Percentiles rank a stretch among this genome's conserved stretches.
These are phyloP conservation scores for Phylloscopus collybita DNA, from an alignment of 2,797 vertebrate species.

Conservation along the genomic window DNA sequence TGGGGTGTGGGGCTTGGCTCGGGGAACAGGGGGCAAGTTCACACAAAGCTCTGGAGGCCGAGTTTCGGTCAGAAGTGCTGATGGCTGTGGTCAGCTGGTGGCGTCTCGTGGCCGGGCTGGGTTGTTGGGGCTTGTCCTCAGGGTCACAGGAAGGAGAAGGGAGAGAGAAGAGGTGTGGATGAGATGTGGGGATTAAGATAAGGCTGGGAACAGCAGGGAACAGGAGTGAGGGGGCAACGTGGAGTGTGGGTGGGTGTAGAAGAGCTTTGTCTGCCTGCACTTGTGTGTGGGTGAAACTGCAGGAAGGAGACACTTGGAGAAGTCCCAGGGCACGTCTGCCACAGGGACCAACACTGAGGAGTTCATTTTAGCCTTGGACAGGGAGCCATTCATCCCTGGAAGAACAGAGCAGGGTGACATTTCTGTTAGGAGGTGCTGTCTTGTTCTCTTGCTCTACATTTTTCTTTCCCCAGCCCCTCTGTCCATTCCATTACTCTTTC, in stretches of 20 bases:
- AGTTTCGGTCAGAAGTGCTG: conserved; percentile 42
- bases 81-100: conserved; percentile 45
- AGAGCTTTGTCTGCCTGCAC: background rate
- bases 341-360: background rate
- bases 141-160: conserved; percentile 9
- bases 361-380: background rate
- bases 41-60: conserved; percentile 39
- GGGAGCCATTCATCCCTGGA: background rate
- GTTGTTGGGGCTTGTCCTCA: conserved; percentile 43
- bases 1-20: conserved; percentile 43
- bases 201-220: background rate
- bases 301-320: background rate
- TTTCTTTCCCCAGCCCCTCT: background rate
- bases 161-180: background rate
- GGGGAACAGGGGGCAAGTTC: conserved; percentile 19
- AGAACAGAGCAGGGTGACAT: background rate
- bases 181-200: background rate
- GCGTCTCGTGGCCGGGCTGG: background rate
- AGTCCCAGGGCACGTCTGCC: background rate
- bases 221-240: background rate
- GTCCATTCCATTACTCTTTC: background rate
- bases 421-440: background rate
- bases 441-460: background rate
- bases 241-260: background rate
- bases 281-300: background rate